phyloP scores from a whole-genome alignment of 2,888 invertebrate species.

The Phanerotoma sp. region DNA sequence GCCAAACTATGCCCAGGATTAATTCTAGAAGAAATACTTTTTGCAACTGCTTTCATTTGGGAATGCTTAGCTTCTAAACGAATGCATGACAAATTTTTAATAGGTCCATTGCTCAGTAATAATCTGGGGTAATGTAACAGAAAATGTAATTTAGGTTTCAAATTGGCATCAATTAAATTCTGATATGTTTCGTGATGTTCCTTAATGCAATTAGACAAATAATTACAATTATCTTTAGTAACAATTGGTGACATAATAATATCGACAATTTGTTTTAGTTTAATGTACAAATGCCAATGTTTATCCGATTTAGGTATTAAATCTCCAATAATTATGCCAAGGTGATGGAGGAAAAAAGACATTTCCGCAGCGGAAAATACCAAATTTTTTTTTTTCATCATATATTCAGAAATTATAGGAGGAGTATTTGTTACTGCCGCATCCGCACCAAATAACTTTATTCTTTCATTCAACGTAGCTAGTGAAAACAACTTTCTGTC shows the following conservation, averaged over 20 bases:
- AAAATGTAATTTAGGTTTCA: neutral
- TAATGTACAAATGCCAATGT: no score
- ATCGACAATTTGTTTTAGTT: no score
- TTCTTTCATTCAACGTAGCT: neutral
- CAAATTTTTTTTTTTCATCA: no score
- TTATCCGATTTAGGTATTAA: no score
- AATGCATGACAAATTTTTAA: neutral
- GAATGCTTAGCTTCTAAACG: neutral
- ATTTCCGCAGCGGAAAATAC: no score
- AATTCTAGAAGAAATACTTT: neutral
- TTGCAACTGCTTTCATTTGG: neutral
- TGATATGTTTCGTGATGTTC: neutral
- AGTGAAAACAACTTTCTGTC: neutral
- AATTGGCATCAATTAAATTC: neutral
- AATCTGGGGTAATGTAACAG: neutral
- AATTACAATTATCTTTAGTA: neutral
- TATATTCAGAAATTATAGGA: no score
- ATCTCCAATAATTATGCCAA: no score
- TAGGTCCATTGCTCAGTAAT: neutral
- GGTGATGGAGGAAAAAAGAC: no score
- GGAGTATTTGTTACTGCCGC: no score
- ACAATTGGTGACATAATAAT: no score
- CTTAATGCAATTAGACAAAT: neutral
- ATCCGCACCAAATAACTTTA: no score
- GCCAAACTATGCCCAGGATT: neutral